Evolutionary conservation across 2,888 invertebrate genomes (phyloP), one percentile per base, ranked within the genome.

Genomic region (Charanyca ferruginea): DNA sequence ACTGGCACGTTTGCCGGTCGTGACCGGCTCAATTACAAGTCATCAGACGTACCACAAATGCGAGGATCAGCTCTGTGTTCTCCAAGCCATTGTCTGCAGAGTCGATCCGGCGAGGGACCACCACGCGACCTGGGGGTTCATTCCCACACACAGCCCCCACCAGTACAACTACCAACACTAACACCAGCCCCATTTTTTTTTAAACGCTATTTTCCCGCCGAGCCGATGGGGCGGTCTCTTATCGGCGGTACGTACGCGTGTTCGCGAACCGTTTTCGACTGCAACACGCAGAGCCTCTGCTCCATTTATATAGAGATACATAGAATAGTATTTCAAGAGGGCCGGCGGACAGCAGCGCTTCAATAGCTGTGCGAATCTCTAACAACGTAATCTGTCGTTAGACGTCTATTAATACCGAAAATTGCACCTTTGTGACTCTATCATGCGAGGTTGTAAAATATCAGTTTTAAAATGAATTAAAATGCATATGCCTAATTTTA

Each of bases 241-340:
- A 86, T 85, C 86, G 80, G 74, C 85, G 81, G 72, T 75, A 84
- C 84, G 86, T 86, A 85, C 88, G 87, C 94, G 90, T 93, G 93
- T 79, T 88, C 91, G 90, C 93, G 91, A 84, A 86, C 87, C 83
- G 90, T 87, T 93, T 91, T 92, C 93, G 91, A 95, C 95, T 95
- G 94, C 91, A 89, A 85, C 77, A 83, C 87, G 72, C 87, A 76
- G 85, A 90, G 91, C 81, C 89, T 91, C 87, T 89, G 90, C 87
- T 90, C 90, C 90, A 90, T 92, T 93, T 95, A 95, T 94, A 95
- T 93, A 90, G 86, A 91, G 87, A 90, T 90, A 92, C 87, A 89
- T 88, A 88, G 87, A 89, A 89, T 88, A 87, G 86, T 85, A 83
- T 87, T 83, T 79, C 81, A 85, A 86, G 87, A 89, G 90, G 87